These are phyloP conservation scores for Anguilla anguilla DNA, from an alignment of 2,797 vertebrate genomes.

Conservation along the genomic window DNA sequence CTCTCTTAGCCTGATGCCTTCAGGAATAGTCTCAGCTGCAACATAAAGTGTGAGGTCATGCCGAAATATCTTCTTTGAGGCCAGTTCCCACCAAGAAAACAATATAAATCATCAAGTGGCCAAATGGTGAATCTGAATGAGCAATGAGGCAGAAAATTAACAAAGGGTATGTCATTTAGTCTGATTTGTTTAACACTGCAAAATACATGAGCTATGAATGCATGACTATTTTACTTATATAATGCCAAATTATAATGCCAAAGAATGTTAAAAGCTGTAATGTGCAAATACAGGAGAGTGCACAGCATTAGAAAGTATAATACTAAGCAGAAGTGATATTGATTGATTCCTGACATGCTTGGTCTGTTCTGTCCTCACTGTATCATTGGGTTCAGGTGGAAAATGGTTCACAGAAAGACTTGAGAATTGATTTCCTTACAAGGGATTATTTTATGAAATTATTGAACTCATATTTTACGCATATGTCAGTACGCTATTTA, in stretches of 20 bases:
- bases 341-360: constrained; percentile 13
- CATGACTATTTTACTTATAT: neutral
- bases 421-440: neutral
- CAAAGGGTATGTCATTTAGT: neutral
- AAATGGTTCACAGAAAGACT: neutral
- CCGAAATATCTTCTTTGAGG: neutral
- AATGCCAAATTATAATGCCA: neutral
- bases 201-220: neutral
- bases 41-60: neutral
- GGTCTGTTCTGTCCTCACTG: neutral
- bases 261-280: neutral
- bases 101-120: neutral
- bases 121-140: neutral
- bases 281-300: neutral
- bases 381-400: neutral
- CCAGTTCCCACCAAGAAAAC: neutral
- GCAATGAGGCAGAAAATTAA: neutral
- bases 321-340: neutral
- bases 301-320: neutral
- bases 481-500: neutral
- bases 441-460: neutral
- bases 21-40: neutral
- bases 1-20: constrained; percentile 50
- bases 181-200: neutral
- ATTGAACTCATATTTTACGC: too few relatives aligned